Conservation (phyloP, 1,140 invertebrate species). For the Cotesia chilonis region DNA sequence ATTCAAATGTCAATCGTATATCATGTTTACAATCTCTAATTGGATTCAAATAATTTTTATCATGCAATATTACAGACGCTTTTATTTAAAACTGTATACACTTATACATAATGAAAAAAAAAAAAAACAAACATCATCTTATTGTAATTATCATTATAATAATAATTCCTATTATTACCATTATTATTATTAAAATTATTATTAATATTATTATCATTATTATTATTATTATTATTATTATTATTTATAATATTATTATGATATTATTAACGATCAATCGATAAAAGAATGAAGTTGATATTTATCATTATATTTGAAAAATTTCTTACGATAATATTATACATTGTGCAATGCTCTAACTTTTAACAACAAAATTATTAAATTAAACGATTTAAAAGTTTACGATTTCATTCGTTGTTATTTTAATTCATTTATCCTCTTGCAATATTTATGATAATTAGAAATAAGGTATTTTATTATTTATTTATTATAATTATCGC, state of each 20-base stretch:
- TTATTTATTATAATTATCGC: no score
- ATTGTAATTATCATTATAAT: not conserved
- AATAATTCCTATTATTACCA: not conserved
- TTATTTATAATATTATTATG: slow-evolving; percentile 21
- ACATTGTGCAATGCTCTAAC: slow-evolving; percentile 20
- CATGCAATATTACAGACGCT: not conserved
- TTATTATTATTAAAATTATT: no score
- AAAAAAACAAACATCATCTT: slow-evolving; percentile 13
- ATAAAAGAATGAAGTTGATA: slow-evolving; percentile 28
- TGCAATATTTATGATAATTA: not conserved
- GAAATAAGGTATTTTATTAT: not conserved
- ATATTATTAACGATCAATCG: slow-evolving; percentile 27
- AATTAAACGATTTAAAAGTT: slow-evolving; percentile 18
- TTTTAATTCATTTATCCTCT: not conserved
- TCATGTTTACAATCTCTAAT: slow-evolving; percentile 10
- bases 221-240: not conserved
- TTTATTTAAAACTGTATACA: slow-evolving; percentile 30
- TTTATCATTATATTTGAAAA: slow-evolving; percentile 45
- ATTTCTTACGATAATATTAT: slow-evolving; percentile 55
- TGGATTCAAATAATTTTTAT: slow-evolving; percentile 2
- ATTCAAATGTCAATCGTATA: slow-evolving; percentile 6
- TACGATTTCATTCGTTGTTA: not conserved
- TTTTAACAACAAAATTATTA: slow-evolving; percentile 4
- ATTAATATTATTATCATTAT: not conserved
- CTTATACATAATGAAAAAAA: slow-evolving; percentile 14